Evolutionary conservation across 2,797 vertebrate species (phyloP), one percentile per base, ranked within the genome.

Genomic region (Phalloptychus januarius): DNA sequence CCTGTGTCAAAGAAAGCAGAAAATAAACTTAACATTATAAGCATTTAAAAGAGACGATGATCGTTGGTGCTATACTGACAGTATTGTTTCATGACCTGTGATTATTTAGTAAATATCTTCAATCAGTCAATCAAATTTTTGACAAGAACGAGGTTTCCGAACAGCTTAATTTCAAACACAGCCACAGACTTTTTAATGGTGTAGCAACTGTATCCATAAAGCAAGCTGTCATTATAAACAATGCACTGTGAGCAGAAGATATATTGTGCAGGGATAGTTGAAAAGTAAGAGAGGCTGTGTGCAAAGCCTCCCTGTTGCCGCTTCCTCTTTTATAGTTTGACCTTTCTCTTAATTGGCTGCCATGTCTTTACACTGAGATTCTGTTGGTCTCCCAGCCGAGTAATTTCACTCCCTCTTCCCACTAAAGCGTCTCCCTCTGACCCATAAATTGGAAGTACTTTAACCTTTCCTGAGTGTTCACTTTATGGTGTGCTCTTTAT

Each of bases 301-400:
- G 85, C 81, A 38, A 79, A 87, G 80, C 85, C 88, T 87, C 89
- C 79, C 80, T 85, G 76, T 61, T 83, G 81, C 86, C 69, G 86
- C 92, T 86, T 91, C 86, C 80, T 90, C 88, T 91, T 93, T 94
- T 93, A 94, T 89, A 80, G 81, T 82, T 87, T 95, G 94, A 95
- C 94, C 94, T 95, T 95, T 95, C 88, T 92, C 90, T 93, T 95
- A 94, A 95, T 95, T 95, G 94, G 93, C 91, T 91, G 91, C 91
- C 91, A 89, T 93, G 90, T 93, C 93, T 95, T 95, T 92, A 92
- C 84, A 81, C 91, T 89, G 87, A 89, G 88, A 92, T 93, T 92
- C 90, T 91, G 92, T 93, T 93, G 93, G 91, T 93, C 90, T 91
- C 82, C 85, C 83, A 87, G 90, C 88, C 88, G 89, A 91, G 85